Conservation (phyloP, 2,113 vertebrate genomes). For the Erythrocebus patas region DNA sequence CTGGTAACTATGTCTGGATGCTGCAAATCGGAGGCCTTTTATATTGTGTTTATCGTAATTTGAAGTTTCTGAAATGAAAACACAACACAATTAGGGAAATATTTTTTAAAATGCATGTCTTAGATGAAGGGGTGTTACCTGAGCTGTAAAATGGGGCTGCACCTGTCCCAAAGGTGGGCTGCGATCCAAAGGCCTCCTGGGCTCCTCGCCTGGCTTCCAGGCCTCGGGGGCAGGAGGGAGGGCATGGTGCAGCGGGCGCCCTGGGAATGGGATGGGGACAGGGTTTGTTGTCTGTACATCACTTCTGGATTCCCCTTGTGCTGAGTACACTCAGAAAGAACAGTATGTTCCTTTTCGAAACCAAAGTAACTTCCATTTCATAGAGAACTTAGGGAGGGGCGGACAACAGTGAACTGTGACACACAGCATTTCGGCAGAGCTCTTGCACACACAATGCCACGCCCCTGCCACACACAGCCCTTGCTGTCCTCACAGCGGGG, state of each 20-base stretch:
- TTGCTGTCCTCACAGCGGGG: not conserved
- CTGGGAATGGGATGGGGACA: slow-evolving; percentile 59
- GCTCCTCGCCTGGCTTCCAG: slow-evolving; percentile 46
- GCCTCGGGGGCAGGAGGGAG: not conserved
- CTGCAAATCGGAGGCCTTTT: not conserved
- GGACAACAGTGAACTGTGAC: fast-evolving
- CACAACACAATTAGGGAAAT: not conserved
- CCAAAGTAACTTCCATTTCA: too few relatives aligned
- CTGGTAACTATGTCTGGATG: not conserved
- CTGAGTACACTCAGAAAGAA: not conserved
- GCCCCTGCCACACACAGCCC: not conserved
- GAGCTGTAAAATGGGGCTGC: slow-evolving; percentile 82
- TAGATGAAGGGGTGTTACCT: slow-evolving; percentile 82
- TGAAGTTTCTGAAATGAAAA: not conserved
- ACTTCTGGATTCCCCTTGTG: not conserved
- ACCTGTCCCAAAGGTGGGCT: slow-evolving; percentile 83
- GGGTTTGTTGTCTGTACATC: not conserved
- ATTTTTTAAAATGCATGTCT: not conserved
- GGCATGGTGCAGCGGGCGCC: not conserved
- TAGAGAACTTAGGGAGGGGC: not conserved
- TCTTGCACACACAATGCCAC: fast-evolving
- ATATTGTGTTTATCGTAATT: not conserved
- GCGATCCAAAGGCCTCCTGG: slow-evolving; percentile 44
- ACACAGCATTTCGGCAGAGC: not conserved
- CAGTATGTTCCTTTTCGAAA: not conserved